Conservation (phyloP, 2,113 vertebrate species). For the Opisthocomus hoazin region DNA sequence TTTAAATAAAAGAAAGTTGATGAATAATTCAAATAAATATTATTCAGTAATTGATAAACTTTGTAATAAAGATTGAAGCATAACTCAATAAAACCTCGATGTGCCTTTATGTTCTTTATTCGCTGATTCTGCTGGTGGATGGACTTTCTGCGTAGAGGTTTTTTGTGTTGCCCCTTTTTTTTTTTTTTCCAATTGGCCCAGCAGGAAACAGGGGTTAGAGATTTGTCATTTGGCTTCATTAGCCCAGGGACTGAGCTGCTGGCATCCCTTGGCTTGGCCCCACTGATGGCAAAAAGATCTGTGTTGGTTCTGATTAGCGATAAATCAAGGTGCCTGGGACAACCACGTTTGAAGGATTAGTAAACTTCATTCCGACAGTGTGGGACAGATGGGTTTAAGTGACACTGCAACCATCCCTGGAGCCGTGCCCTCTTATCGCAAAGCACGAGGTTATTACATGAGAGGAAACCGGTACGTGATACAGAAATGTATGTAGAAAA, state of each 20-base stretch:
- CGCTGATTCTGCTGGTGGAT: background rate
- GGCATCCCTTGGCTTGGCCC: background rate
- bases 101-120: background rate
- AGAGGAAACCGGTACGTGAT: background rate
- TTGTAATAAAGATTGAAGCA: background rate
- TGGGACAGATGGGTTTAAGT: background rate
- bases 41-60: constrained; percentile 3
- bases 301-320: background rate
- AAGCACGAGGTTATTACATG: background rate
- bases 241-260: no score
- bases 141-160: background rate
- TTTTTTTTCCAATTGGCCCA: background rate
- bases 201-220: background rate
- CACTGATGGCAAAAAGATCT: background rate
- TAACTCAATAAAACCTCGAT: background rate
- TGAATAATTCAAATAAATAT: constrained; percentile 22
- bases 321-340: no score
- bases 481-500: background rate
- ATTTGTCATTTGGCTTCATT: background rate
- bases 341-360: background rate
- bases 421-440: background rate
- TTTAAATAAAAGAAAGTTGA: constrained; percentile 2
- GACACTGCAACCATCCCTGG: background rate
- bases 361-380: background rate
- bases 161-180: background rate